Base-by-base conservation (phyloP, 1,140 invertebrate genomes). In the Danaus plexippus region DNA sequence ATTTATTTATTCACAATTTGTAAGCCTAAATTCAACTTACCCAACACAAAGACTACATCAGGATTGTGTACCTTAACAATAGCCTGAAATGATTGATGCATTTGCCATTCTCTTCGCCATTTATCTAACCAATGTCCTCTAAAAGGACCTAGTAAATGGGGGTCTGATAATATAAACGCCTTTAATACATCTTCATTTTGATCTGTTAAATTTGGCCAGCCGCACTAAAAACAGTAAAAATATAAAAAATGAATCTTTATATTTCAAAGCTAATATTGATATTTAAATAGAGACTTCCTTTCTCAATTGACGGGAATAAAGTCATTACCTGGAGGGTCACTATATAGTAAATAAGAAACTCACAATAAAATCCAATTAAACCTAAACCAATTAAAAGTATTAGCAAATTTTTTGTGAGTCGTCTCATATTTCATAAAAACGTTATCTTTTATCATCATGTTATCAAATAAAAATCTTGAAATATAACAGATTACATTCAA, bases 81-180 rank as follows among this genome's bases (percentile, higher is more conserved):
- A 15, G 96, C 94, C 87, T 97, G 94, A 85, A 98, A 99, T 11
- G 96, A 89, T 73, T 95, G 90, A 13, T 96, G 90, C 98, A 99
- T 99, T 88, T 99, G 97, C 97, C 97, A 99, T 90, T 99, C 98
- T 69, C 98, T 91, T 84, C 94, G 90, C 50, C 98, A 79, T 89
- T 98, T 98, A 86, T 99, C 98, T 85, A 98, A 93, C 97, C 97
- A 98, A 79, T 99, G 97, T 0, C 97, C 97, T 50, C 93, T 91
- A 66, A 89, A 89, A 11, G 92, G 91, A 1, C 97, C 97, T 13
- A 99, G 79, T 47, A 99, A 88, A 90, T 99, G 98, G 8, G 96
- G 95, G 81, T 99, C 98, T 11, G 97, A 92, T 59, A 99, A 79
- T 64, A 99, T 90, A 90, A 98, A 93, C 3, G 92, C 93, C 80